Percentiles rank a stretch among this genome's conserved stretches.
Evolutionary conservation across 2,888 invertebrate genomes (phyloP).

Genomic region (Drosophila austrosaltans): DNA sequence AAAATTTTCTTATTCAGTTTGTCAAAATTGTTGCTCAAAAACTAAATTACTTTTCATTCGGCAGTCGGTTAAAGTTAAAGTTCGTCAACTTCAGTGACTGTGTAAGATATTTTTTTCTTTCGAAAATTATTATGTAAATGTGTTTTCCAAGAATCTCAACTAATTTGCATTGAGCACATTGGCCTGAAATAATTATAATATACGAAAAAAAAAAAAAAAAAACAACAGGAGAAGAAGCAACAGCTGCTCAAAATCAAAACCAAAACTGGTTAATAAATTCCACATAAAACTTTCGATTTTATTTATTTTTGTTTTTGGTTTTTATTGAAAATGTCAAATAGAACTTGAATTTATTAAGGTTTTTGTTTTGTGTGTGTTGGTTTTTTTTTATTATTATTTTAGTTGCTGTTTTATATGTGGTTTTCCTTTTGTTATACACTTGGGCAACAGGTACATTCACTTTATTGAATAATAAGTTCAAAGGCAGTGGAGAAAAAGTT

Average conservation of each 20-base stretch:
- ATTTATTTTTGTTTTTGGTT: conserved; percentile 14
- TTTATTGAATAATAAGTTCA: neutral
- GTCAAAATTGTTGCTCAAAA: too few relatives aligned
- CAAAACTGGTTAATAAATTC: conserved; percentile 12
- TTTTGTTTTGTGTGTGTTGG: conserved; percentile 9
- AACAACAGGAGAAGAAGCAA: conserved; percentile 1
- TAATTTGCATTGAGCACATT: conserved; percentile 2
- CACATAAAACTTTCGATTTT: conserved; percentile 50
- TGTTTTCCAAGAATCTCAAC: conserved; percentile 1
- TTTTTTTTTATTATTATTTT: neutral
- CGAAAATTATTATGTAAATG: neutral
- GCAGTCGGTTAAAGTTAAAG: too few relatives aligned
- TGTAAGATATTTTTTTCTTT: neutral
- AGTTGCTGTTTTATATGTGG: conserved; percentile 22
- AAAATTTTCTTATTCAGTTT: too few relatives aligned
- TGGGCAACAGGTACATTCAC: conserved; percentile 20
- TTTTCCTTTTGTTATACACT: conserved; percentile 34
- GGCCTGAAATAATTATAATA: neutral
- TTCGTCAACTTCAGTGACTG: neutral
- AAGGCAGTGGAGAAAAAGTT: too few relatives aligned
- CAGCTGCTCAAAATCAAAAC: conserved; percentile 18
- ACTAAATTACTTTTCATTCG: too few relatives aligned
- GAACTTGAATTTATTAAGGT: conserved; percentile 52
- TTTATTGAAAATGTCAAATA: conserved; percentile 50
- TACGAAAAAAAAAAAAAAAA: neutral